Base-by-base conservation (phyloP, 30 jellyfish, hydroid and myxozoan genomes). In the Catostylus mosaicus region DNA sequence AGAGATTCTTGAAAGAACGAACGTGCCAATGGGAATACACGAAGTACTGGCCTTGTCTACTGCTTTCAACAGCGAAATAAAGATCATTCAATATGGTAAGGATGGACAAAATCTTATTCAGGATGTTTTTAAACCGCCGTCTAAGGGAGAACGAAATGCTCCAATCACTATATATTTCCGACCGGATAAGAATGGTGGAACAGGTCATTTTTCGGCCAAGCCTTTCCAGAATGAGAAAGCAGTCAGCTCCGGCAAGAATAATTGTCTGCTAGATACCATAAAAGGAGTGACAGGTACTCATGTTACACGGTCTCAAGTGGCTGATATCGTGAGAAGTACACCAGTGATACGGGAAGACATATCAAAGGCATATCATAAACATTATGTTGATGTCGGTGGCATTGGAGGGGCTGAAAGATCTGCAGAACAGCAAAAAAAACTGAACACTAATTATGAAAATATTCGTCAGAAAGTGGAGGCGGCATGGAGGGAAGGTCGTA, bases 1-100 rank as follows among this genome's bases (percentile, higher is more conserved):
- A 19, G 78, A 77, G 31, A 43, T 56, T 33, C 71, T 77, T 43
- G 54, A 43, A 2, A 27, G 24, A 22, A 26, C 30, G 11, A 66
- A 38, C 23, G 34, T 59, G 43, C 88, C 78, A 20, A 59, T 77
- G 88, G 88, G 88, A 19, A 43, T 77, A n/a, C 78, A 54, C 51
- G 67, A 62, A 20, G 78, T 59, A 16, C 78, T 30, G 24, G 88
- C 78, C 30, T 22, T 62, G n/a, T 22, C 43, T 33, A 43, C 29
- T 54, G 54, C 18, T 20, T 18, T 33, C 38, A 60, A 37, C 35
- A 19, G 37, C 26, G 45, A 33, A 20, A 30, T 54, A 3, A 30
- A 31, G 4, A 74, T 46, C 62, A 74, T 74, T 3, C 73, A 26
- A 31, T 45, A 31, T 74, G 56, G 22, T 26, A 48, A 50, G 48